Evolutionary conservation across 2,113 vertebrate genomes (phyloP), one percentile per base, ranked within the genome.

Genomic region (Capreolus pygargus): DNA sequence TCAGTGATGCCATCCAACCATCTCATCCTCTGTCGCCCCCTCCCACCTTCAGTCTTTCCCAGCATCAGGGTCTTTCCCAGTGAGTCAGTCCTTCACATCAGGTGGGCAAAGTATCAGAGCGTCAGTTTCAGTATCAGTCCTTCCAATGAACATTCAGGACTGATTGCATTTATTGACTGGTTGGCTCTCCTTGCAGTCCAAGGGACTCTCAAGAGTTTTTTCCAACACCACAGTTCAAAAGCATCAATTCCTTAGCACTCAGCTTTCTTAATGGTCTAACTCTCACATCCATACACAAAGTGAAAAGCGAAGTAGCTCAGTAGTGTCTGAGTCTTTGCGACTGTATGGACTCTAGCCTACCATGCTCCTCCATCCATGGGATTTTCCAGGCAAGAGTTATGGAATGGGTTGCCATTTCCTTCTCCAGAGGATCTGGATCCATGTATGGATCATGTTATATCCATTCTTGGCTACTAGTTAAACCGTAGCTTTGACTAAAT

Each of bases 361-460:
- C 19, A 39, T 0, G 0, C 67, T 70, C 36, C n/a, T 39, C 19
- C 9, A 23, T 12, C 19, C 19, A 12, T 70, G 67, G 19, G n/a
- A 39, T 39, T 70, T 70, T 36, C 67, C 19, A 39, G n/a, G 67
- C n/a, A 23, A 70, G 9, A 39, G 10, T 39, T 70, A 19, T 70
- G n/a, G 19, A 23, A 5, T 39, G 19, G 67, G n/a, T 70, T 39
- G n/a, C 9, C 67, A 19, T 67, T 36, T 67, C 33, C 60, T 36
- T 67, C 64, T 67, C 64, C 64, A 67, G 64, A 67, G 17, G 64
- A 67, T 36, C 17, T 67, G 33, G 8, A 36, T 36, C 33, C 19
- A 36, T 36, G n/a, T 70, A 23, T 39, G n/a, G 57, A 58, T 58
- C 57, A 27, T 58, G 57, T 58, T 25, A 58, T 58, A 58, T 27